Percentiles rank a stretch among this genome's conserved stretches.
Evolutionary conservation across 2,888 invertebrate species (phyloP).

Genomic region (Drosophila koepferae): DNA sequence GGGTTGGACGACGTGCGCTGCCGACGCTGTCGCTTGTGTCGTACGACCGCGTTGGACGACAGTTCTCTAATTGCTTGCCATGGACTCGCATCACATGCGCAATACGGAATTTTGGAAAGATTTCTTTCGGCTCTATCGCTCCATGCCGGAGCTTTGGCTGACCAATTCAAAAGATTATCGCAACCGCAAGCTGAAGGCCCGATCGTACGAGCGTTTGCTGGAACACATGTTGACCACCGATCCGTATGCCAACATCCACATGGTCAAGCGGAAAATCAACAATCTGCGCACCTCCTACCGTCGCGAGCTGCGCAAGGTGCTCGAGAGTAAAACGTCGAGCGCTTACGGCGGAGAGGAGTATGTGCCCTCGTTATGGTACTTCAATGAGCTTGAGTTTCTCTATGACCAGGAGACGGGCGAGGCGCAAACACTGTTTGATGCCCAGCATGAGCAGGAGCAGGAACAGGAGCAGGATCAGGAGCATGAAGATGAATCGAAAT

Average conservation of each 20-base stretch:
- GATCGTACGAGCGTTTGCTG: constrained; percentile 48
- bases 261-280: constrained; percentile 68
- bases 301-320: constrained; percentile 62
- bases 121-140: constrained; percentile 62
- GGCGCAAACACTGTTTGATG: constrained; percentile 27
- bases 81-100: constrained; percentile 53
- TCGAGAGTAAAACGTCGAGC: constrained; percentile 28
- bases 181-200: constrained; percentile 45
- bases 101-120: constrained; percentile 51
- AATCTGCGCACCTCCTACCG: constrained; percentile 72
- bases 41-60: constrained; percentile 58
- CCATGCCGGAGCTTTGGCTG: constrained; percentile 66
- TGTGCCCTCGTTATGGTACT: constrained; percentile 64
- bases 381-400: constrained; percentile 63
- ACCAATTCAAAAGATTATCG: constrained; percentile 52
- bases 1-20: constrained; percentile 19
- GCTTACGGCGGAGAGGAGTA: constrained; percentile 35
- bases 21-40: constrained; percentile 3
- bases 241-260: constrained; percentile 49
- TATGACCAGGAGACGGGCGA: constrained; percentile 60
- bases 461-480: background rate
- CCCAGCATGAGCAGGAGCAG: background rate
- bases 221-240: constrained; percentile 39
- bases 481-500: background rate
- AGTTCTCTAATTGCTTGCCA: constrained; percentile 21